phyloP scores from a whole-genome alignment of 2,797 vertebrate species.

The Chloroceryle inda region DNA sequence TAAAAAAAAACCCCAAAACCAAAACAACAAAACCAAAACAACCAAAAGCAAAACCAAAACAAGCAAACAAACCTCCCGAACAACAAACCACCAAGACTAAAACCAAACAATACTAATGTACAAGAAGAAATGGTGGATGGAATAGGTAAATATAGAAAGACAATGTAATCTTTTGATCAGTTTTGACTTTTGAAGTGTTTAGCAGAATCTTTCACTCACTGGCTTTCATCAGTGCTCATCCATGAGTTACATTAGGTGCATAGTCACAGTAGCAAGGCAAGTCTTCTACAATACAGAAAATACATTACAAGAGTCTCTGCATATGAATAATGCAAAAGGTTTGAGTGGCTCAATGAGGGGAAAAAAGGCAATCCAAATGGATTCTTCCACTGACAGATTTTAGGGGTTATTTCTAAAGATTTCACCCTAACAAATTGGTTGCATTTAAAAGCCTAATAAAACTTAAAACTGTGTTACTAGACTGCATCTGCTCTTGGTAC shows the following conservation, averaged over 20 bases:
- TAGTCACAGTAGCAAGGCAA: background rate
- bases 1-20: background rate
- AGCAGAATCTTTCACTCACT: background rate
- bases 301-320: background rate
- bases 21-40: background rate
- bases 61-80: too few species aligned
- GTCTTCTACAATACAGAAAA: background rate
- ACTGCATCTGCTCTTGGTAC: slow-evolving; percentile 28
- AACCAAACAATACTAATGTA: fast-evolving
- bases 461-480: slow-evolving; percentile 6
- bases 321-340: slow-evolving; percentile 50
- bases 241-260: background rate
- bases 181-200: background rate
- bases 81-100: background rate
- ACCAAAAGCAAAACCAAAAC: background rate
- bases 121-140: background rate
- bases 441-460: slow-evolving; percentile 57
- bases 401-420: slow-evolving; percentile 54
- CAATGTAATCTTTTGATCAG: background rate
- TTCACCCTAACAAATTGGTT: slow-evolving; percentile 46
- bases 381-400: background rate
- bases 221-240: background rate
- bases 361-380: background rate
- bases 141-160: background rate
- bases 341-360: background rate